Evolutionary conservation across 2,888 invertebrate species (phyloP).

Genomic region (Criorhina ranunculi): DNA sequence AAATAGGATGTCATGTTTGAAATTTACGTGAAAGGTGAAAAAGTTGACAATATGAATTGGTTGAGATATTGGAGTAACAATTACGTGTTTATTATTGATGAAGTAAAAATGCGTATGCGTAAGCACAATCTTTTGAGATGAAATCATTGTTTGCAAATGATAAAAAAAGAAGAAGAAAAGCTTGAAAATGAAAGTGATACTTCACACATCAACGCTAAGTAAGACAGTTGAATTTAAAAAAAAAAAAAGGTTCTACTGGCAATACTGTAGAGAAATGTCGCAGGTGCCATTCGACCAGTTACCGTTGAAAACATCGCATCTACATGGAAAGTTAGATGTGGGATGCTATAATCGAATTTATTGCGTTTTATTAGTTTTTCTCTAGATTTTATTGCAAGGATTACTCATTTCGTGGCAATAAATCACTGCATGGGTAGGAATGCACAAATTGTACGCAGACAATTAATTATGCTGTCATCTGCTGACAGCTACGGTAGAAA

Average conservation of each 20-base stretch:
- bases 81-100: conserved; percentile 22
- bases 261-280: conserved; percentile 23
- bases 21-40: conserved; percentile 67
- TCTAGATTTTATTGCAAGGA: no score
- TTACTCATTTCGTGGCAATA: no score
- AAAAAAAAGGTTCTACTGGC: conserved; percentile 16
- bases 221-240: neutral
- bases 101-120: conserved; percentile 16
- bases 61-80: conserved; percentile 28
- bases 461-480: no score
- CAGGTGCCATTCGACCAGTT: neutral
- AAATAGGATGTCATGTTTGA: conserved; percentile 58
- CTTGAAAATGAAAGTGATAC: conserved; percentile 57
- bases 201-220: neutral
- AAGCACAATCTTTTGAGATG: neutral
- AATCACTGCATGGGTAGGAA: no score
- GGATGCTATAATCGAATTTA: neutral
- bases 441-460: no score
- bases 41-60: conserved; percentile 59
- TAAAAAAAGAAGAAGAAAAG: conserved; percentile 12
- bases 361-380: no score
- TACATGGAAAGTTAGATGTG: neutral
- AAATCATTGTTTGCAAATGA: conserved; percentile 28
- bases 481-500: no score
- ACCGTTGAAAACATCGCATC: neutral